A percentile compares a stretch with the other conserved stretches of the same genome.
phyloP scores from a whole-genome alignment of 2,113 vertebrate species.

The Ginglymostoma cirratum region DNA sequence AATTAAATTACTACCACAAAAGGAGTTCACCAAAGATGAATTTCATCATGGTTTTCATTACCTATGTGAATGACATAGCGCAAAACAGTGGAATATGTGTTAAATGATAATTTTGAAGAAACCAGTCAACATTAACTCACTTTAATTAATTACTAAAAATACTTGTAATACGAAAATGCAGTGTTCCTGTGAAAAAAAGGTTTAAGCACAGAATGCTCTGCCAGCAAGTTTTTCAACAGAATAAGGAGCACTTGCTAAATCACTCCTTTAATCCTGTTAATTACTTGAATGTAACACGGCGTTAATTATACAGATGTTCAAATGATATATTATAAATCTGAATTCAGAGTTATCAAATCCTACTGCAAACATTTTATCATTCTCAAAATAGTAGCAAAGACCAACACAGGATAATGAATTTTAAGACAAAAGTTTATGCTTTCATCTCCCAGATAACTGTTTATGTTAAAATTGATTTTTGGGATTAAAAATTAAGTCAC shows the following conservation, averaged over 20 bases:
- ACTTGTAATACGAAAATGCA: not conserved
- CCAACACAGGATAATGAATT: not conserved
- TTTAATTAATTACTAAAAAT: constrained; percentile 19
- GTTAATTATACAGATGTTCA: constrained; percentile 24
- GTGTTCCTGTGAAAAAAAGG: constrained; percentile 25
- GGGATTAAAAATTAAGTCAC: no score
- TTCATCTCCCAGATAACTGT: not conserved
- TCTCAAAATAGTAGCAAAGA: not conserved
- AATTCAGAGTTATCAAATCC: constrained; percentile 2
- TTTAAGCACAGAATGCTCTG: not conserved
- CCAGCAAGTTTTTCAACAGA: constrained; percentile 17
- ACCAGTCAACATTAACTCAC: not conserved
- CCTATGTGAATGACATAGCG: not conserved
- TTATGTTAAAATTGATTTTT: no score
- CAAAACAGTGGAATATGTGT: not conserved
- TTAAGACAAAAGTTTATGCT: not conserved
- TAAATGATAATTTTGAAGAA: not conserved
- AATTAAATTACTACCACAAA: not conserved
- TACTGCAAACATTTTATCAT: not conserved
- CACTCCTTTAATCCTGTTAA: constrained; percentile 23
- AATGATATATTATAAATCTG: not conserved
- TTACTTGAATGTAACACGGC: not conserved
- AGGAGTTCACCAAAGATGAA: not conserved
- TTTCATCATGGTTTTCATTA: not conserved
- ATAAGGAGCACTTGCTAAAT: not conserved